Percentiles rank a stretch among this genome's conserved stretches.
phyloP scores from a whole-genome alignment of 2,113 vertebrate species.

The Penelope pileata region DNA sequence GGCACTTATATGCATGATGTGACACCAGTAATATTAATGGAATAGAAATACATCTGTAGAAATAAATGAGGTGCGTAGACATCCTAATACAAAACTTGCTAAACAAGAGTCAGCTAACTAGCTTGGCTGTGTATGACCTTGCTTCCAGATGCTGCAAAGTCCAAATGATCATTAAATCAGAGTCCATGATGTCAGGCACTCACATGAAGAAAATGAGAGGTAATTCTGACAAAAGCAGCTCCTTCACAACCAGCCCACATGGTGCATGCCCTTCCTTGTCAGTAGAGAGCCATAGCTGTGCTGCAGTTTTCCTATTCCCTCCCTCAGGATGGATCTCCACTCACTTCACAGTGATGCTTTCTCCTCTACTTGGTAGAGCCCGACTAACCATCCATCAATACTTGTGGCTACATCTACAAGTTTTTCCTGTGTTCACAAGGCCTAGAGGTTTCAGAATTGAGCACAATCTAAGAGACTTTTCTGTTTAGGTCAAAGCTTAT shows the following conservation, averaged over 20 bases:
- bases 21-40: neutral
- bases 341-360: neutral
- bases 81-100: neutral
- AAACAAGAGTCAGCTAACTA: neutral
- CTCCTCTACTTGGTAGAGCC: neutral
- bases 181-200: neutral
- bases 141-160: neutral
- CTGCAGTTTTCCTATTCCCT: neutral
- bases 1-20: neutral
- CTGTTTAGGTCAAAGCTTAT: neutral
- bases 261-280: accelerated
- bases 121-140: neutral
- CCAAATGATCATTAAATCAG: neutral
- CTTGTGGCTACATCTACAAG: neutral
- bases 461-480: neutral
- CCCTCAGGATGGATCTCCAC: neutral
- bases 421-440: neutral
- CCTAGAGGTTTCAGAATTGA: neutral
- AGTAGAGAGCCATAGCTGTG: neutral
- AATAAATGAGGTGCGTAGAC: neutral
- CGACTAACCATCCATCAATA: neutral
- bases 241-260: neutral
- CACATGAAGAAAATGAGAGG: neutral
- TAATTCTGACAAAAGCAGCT: neutral
- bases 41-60: neutral